Evolutionary conservation across 2,113 vertebrate genomes (phyloP).

Genomic region (Tapirus terrestris): DNA sequence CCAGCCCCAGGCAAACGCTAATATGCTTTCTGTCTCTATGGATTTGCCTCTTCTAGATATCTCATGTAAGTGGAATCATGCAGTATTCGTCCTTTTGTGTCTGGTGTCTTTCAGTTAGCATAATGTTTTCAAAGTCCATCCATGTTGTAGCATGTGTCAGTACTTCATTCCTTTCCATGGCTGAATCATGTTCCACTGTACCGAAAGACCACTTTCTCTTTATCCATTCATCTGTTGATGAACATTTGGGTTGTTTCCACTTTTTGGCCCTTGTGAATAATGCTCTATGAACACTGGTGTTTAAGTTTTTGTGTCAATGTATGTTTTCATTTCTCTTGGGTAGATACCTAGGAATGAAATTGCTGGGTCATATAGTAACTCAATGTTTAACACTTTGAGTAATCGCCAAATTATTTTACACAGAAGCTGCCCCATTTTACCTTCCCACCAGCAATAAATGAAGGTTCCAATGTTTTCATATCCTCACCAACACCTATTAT

Average conservation of each 20-base stretch:
- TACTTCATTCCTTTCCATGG: background rate
- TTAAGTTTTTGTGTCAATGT: background rate
- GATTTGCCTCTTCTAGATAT: background rate
- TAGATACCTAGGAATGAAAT: background rate
- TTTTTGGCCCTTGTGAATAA: background rate
- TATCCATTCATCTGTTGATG: too few relatives aligned
- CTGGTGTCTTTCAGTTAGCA: background rate
- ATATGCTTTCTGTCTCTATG: background rate
- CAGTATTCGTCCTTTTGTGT: too few relatives aligned
- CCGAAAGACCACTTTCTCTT: background rate
- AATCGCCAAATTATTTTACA: background rate
- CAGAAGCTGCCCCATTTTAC: background rate
- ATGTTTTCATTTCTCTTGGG: background rate
- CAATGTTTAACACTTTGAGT: background rate
- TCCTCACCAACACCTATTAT: background rate
- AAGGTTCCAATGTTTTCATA: background rate
- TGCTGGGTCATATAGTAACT: background rate
- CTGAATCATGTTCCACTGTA: background rate
- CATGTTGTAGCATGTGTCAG: accelerated
- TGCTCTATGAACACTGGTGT: background rate
- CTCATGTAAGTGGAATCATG: background rate
- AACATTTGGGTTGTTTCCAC: background rate
- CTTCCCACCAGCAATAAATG: background rate
- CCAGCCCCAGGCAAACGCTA: background rate
- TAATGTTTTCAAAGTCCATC: background rate